phyloP scores from a whole-genome alignment of 2,888 invertebrate genomes.

The Argynnis bischoffii region DNA sequence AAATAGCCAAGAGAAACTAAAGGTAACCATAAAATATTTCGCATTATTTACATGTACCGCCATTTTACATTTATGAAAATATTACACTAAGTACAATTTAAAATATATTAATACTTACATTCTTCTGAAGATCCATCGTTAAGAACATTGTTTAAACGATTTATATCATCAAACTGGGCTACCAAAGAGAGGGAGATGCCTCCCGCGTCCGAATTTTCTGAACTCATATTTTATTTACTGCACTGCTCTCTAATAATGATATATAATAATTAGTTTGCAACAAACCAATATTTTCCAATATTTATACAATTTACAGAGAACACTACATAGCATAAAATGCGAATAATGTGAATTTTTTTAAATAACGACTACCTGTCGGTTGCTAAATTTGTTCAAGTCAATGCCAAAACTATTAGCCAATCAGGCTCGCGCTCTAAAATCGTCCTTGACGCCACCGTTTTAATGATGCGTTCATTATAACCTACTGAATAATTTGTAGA shows the following conservation, averaged over 20 bases:
- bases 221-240: conserved; percentile 55
- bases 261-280: not conserved
- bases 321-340: conserved; percentile 17
- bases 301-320: not conserved
- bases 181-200: conserved; percentile 82
- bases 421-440: not conserved
- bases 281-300: not conserved
- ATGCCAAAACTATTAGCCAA: conserved; percentile 9
- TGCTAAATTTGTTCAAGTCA: conserved; percentile 12
- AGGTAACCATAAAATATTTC: conserved; percentile 9
- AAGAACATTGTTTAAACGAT: conserved; percentile 85
- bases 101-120: conserved; percentile 74
- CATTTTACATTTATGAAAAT: conserved; percentile 6
- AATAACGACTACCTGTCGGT: conserved; percentile 43
- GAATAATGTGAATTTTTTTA: conserved; percentile 35
- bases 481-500: too few relatives aligned
- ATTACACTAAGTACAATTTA: not conserved
- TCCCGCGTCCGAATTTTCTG: conserved; percentile 70
- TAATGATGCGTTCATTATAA: conserved; percentile 6
- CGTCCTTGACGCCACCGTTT: conserved; percentile 3
- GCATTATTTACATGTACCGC: conserved; percentile 27
- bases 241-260: not conserved
- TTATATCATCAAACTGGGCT: conserved; percentile 88
- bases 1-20: not conserved
- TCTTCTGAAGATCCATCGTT: conserved; percentile 86